phyloP scores from a whole-genome alignment of 2,888 invertebrate genomes.

The Stenodema calcarata region DNA sequence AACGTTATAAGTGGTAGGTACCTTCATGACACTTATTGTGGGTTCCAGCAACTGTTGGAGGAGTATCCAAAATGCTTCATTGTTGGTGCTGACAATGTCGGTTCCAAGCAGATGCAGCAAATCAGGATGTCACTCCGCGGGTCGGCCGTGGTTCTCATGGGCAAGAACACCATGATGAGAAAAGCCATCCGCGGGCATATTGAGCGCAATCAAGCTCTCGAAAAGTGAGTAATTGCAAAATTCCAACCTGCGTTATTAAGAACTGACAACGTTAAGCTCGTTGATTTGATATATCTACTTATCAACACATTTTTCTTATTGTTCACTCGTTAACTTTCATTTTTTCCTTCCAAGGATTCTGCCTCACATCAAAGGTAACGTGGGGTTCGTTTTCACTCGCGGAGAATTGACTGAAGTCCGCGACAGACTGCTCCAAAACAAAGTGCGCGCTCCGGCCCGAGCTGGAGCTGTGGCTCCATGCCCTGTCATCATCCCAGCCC shows the following conservation, averaged over 20 bases:
- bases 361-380: conserved; percentile 95
- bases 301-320: no score
- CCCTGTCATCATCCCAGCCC: conserved; percentile 95
- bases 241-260: no score
- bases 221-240: conserved; percentile 69
- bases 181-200: conserved; percentile 98
- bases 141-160: conserved; percentile 92
- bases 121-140: conserved; percentile 94
- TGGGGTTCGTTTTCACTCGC: conserved; percentile 98
- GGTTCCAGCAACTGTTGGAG: conserved; percentile 84
- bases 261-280: no score
- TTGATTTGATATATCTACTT: no score
- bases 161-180: conserved; percentile 99
- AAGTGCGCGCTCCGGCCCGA: conserved; percentile 97
- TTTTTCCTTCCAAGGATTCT: conserved; percentile 68
- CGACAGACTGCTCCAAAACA: conserved; percentile 91
- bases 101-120: conserved; percentile 99
- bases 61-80: conserved; percentile 99
- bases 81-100: conserved; percentile 99
- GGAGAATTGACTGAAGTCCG: conserved; percentile 92
- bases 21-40: background rate
- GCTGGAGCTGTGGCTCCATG: conserved; percentile 96
- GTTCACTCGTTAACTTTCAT: no score
- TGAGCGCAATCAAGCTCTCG: conserved; percentile 90
- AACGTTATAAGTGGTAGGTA: no score